Evolutionary conservation across 2,113 vertebrate species (phyloP).

Genomic region (Pseudopipra pipra): DNA sequence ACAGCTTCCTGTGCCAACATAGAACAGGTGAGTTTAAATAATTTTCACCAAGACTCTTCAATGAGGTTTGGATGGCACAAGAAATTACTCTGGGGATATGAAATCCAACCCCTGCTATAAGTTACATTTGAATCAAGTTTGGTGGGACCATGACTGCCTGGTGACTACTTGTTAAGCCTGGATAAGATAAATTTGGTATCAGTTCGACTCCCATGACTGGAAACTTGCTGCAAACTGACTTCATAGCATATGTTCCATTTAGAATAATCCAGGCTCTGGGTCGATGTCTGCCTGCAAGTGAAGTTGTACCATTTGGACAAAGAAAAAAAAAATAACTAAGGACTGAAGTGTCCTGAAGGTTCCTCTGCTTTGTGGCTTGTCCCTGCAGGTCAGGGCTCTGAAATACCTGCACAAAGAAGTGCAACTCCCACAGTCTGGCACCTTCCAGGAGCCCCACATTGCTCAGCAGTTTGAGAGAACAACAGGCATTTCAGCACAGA

Average conservation of each 20-base stretch:
- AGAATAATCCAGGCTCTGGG: not conserved
- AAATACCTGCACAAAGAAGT: not conserved
- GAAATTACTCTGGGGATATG: not conserved
- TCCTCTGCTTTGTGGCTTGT: not conserved
- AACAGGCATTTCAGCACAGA: not conserved
- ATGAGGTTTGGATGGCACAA: not conserved
- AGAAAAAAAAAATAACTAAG: not conserved
- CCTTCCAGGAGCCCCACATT: not conserved
- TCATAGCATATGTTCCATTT: not conserved
- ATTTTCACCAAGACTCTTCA: not conserved
- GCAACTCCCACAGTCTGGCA: not conserved
- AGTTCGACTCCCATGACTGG: not conserved
- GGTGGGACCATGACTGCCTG: constrained; percentile 1
- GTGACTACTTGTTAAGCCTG: not conserved
- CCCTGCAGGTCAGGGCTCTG: not conserved
- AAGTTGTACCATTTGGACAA: not conserved
- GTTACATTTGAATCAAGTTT: not conserved
- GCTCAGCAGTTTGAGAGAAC: constrained; percentile 27
- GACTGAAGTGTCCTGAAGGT: not conserved
- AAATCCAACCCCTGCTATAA: not conserved
- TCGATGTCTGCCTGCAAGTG: not conserved
- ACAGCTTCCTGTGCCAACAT: not conserved
- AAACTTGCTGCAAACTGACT: not conserved
- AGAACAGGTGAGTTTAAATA: not conserved
- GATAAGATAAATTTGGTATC: not conserved